These are phyloP conservation scores for Antrozous pallidus DNA, from an alignment of 2,797 vertebrate species.

Conservation along the genomic window DNA sequence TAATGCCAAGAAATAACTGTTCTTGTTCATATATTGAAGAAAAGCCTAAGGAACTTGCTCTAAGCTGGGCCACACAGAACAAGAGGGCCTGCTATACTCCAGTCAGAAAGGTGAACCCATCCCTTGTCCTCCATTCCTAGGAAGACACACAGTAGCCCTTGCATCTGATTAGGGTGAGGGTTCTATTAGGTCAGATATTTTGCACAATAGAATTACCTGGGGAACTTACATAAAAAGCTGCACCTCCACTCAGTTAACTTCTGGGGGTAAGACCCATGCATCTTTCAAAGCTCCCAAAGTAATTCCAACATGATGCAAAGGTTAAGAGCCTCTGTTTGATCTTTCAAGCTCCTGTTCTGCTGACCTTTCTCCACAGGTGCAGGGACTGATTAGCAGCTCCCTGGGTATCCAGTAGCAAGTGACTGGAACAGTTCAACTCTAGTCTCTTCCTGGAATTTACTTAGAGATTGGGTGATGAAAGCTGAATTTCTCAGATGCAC, in stretches of 20 bases:
- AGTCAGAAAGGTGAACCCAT: background rate
- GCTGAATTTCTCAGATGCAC: background rate
- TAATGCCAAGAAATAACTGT: background rate
- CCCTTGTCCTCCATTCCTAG: background rate
- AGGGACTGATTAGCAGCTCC: background rate
- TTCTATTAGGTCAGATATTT: background rate
- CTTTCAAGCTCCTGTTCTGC: background rate
- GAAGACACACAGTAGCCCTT: background rate
- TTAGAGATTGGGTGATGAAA: background rate
- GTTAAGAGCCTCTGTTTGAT: background rate
- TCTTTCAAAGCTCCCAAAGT: background rate
- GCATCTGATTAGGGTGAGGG: background rate
- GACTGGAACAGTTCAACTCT: background rate
- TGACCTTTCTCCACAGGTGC: background rate
- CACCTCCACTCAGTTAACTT: background rate
- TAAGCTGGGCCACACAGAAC: background rate
- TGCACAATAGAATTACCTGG: background rate
- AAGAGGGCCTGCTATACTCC: background rate
- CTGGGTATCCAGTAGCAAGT: background rate
- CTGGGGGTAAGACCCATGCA: background rate
- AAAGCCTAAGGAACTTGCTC: background rate
- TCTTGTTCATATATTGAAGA: background rate
- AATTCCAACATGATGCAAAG: background rate
- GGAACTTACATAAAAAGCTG: background rate
- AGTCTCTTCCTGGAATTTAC: background rate